Evolutionary conservation across 2,888 invertebrate genomes (phyloP).

Genomic region (Salpingus planirostris): DNA sequence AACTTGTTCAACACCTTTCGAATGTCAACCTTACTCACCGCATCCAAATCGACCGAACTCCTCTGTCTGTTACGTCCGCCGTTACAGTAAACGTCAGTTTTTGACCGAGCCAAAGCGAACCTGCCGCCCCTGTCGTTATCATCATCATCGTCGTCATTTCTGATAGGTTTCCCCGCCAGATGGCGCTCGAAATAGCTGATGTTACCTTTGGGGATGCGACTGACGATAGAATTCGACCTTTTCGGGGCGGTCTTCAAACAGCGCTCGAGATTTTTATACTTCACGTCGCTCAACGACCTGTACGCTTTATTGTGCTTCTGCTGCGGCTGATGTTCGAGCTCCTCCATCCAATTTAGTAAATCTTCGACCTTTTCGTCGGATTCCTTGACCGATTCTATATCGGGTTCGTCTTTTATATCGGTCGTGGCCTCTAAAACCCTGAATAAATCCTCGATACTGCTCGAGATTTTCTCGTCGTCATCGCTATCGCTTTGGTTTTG

Average conservation of each 20-base stretch:
- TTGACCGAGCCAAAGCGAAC: constrained; percentile 32
- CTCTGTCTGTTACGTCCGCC: constrained; percentile 25
- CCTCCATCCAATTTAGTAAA: constrained; percentile 39
- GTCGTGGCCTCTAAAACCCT: constrained; percentile 38
- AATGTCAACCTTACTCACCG: constrained; percentile 37
- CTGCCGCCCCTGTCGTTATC: constrained; percentile 14
- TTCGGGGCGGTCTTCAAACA: constrained; percentile 33
- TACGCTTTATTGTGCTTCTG: constrained; percentile 31
- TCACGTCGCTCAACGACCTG: constrained; percentile 34
- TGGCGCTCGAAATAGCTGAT: constrained; percentile 38
- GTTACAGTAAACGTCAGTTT: constrained; percentile 35
- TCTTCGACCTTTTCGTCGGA: constrained; percentile 38
- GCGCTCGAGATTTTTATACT: constrained; percentile 38
- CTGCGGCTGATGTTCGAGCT: constrained; percentile 35
- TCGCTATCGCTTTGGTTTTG: constrained; percentile 18
- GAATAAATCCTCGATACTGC: constrained; percentile 41
- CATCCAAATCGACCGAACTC: constrained; percentile 37
- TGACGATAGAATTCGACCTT: constrained; percentile 29
- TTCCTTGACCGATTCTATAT: constrained; percentile 15
- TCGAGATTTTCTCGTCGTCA: constrained; percentile 28
- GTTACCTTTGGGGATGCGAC: constrained; percentile 37
- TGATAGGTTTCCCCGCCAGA: constrained; percentile 31
- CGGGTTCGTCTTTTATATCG: constrained; percentile 14
- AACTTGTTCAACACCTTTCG: constrained; percentile 38
- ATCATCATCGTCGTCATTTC: constrained; percentile 20